Percentiles rank a stretch among this genome's conserved stretches.
Conservation (phyloP, 2,797 vertebrate species). For the Denticeps clupeoides region DNA sequence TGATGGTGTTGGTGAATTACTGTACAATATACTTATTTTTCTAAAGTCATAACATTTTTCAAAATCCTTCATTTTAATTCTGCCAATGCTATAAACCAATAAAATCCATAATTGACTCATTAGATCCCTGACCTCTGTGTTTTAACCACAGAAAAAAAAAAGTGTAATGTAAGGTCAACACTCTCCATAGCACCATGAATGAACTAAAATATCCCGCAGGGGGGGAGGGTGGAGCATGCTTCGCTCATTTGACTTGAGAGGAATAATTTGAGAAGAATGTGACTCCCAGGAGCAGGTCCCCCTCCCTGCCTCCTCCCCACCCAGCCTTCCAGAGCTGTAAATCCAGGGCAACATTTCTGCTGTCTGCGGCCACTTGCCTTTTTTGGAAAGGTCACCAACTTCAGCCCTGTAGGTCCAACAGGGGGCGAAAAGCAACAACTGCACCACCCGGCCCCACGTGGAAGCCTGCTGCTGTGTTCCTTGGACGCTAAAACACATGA, state of each 20-base stretch:
- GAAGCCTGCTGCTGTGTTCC: not conserved
- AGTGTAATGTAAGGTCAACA: too few relatives aligned
- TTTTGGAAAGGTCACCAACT: conserved; percentile 30
- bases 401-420: not conserved
- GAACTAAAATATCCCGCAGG: conserved; percentile 30
- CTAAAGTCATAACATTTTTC: too few relatives aligned
- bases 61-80: too few relatives aligned
- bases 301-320: conserved; percentile 15
- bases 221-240: conserved; percentile 40
- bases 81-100: too few relatives aligned
- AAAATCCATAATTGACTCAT: too few relatives aligned
- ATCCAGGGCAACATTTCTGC: conserved; percentile 46
- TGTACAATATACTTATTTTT: too few relatives aligned
- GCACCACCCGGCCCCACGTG: conserved; percentile 1
- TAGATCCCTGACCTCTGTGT: too few relatives aligned
- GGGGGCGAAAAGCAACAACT: conserved; percentile 1
- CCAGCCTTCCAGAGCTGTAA: conserved; percentile 42
- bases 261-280: conserved; percentile 54
- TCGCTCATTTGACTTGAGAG: conserved; percentile 54
- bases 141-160: too few relatives aligned
- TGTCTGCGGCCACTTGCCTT: conserved; percentile 30
- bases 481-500: too few relatives aligned
- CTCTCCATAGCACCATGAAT: conserved; percentile 25
- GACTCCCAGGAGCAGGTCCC: conserved; percentile 30
- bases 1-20: too few relatives aligned